Percentiles rank a stretch among this genome's conserved stretches.
Evolutionary conservation across 1,140 invertebrate species (phyloP).

Genomic region (Rhagoletis zephyria): DNA sequence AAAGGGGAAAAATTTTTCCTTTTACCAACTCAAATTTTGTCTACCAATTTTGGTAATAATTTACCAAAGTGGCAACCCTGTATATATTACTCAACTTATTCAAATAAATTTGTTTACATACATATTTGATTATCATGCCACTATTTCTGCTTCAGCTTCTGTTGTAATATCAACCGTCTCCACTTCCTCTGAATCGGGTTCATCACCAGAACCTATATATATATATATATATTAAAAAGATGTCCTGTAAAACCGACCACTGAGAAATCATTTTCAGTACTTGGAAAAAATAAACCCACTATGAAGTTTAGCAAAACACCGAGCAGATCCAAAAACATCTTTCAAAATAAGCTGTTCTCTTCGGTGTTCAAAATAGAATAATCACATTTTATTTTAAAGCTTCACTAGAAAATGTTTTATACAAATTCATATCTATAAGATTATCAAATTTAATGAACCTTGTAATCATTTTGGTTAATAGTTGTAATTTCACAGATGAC

Average conservation of each 20-base stretch:
- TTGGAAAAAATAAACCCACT: constrained; percentile 65
- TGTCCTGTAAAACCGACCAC: background rate
- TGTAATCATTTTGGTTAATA: constrained; percentile 58
- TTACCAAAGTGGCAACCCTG: no score
- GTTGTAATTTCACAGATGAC: background rate
- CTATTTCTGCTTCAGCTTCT: background rate
- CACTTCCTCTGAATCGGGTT: constrained; percentile 68
- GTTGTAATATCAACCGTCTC: constrained; percentile 61
- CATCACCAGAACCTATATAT: constrained; percentile 64
- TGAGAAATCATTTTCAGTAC: constrained; percentile 56
- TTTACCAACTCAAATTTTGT: no score
- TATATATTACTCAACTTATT: no score
- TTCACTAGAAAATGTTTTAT: background rate
- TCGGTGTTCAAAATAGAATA: background rate
- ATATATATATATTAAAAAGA: background rate
- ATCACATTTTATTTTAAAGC: background rate
- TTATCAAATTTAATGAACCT: constrained; percentile 64
- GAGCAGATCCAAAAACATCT: constrained; percentile 69
- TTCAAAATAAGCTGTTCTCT: constrained; percentile 50
- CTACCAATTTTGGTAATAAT: no score
- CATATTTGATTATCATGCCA: background rate
- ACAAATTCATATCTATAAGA: constrained; percentile 54
- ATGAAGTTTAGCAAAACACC: constrained; percentile 66
- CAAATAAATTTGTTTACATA: background rate
- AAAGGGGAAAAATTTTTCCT: no score